Evolutionary conservation across 1,140 invertebrate genomes (phyloP).

Genomic region (Marisa cornuarietis): DNA sequence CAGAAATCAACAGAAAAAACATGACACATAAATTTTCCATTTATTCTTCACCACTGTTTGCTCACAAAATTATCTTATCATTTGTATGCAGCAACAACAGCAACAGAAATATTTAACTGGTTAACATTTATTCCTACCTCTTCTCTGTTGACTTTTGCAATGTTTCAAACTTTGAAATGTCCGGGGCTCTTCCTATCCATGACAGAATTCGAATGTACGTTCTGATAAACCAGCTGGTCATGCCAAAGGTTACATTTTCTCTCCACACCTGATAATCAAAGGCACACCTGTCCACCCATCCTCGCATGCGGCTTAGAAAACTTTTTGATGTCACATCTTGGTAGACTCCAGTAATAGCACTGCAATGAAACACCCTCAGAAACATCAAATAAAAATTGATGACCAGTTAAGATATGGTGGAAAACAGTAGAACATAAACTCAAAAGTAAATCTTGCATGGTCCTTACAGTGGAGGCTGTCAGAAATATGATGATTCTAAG

Average conservation of each 20-base stretch:
- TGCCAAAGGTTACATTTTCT: conserved; percentile 20
- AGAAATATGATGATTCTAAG: not conserved
- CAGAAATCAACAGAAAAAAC: no score
- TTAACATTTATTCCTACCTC: conserved; percentile 23
- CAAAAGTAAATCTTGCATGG: not conserved
- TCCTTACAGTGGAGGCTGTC: not conserved
- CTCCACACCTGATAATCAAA: conserved; percentile 39
- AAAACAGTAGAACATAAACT: not conserved
- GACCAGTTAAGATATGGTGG: not conserved
- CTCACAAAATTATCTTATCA: no score
- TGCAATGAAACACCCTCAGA: conserved; percentile 21
- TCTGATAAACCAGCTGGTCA: not conserved
- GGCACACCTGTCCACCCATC: conserved; percentile 34
- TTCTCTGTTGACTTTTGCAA: conserved; percentile 33
- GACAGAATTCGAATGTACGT: conserved; percentile 38
- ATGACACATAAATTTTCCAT: no score
- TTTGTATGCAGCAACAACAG: no score
- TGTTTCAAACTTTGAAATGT: conserved; percentile 34
- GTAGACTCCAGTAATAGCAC: conserved; percentile 41
- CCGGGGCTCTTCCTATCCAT: conserved; percentile 42
- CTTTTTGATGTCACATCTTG: conserved; percentile 23
- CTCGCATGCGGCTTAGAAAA: conserved; percentile 18
- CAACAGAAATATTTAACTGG: no score
- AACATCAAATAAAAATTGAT: not conserved
- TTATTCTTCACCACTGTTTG: no score